Percentiles rank a stretch among this genome's conserved stretches.
These are phyloP conservation scores for Echinarachnius parma DNA, from an alignment of 53 echinoderm and acorn worm genomes.

Conservation along the genomic window DNA sequence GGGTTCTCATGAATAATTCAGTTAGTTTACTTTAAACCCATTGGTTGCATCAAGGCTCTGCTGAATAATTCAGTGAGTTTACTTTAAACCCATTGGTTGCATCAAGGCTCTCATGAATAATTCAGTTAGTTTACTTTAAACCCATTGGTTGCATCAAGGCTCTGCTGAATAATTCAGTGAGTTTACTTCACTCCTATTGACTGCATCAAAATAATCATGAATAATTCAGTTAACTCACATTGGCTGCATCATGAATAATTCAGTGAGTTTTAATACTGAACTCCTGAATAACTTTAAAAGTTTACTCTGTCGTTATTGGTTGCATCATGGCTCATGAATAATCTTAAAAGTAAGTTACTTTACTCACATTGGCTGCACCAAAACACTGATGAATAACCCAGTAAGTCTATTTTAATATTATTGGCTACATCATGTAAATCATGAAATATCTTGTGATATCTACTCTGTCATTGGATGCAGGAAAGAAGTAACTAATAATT, in stretches of 20 bases:
- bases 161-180: constrained; percentile 31
- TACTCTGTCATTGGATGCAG: too few species aligned
- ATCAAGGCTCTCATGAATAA: constrained; percentile 60
- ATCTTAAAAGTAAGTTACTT: too few species aligned
- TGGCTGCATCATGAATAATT: background rate
- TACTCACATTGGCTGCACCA: background rate
- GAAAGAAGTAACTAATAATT: too few species aligned
- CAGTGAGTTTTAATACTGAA: background rate
- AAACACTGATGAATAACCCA: background rate
- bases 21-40: constrained; percentile 10
- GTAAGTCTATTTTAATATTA: background rate
- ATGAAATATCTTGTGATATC: too few species aligned
- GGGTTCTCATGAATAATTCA: constrained; percentile 72
- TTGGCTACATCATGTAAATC: too few species aligned
- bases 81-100: background rate
- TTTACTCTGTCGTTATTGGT: too few species aligned
- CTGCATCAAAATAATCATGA: too few species aligned
- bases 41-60: background rate
- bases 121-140: constrained; percentile 38
- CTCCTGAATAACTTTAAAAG: too few species aligned
- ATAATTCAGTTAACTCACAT: too few species aligned
- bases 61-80: constrained; percentile 20
- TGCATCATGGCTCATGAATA: too few species aligned
- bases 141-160: constrained; percentile 10
- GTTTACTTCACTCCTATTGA: too few species aligned